Conservation (phyloP, 2,113 vertebrate genomes). For the Ameiurus melas region DNA sequence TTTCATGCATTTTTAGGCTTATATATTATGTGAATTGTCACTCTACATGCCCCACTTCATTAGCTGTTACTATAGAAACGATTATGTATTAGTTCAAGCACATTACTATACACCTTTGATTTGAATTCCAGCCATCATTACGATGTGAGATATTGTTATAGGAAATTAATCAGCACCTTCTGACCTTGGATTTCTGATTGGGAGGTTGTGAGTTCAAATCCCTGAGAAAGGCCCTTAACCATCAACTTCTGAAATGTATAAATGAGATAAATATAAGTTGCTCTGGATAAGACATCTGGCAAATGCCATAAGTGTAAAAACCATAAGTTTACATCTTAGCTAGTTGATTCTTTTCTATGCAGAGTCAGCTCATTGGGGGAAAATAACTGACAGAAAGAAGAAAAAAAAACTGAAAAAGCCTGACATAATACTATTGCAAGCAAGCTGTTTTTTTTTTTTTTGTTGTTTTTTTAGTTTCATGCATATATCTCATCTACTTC, state of each 20-base stretch:
- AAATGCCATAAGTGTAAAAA: background rate
- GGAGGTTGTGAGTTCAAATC: no score
- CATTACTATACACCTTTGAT: background rate
- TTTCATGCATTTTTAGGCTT: background rate
- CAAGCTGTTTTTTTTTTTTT: background rate
- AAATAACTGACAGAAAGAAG: background rate
- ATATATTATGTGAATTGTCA: background rate
- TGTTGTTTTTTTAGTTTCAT: background rate
- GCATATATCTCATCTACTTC: background rate
- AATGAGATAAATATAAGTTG: no score
- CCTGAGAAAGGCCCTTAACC: no score
- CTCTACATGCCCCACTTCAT: background rate
- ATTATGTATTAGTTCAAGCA: background rate
- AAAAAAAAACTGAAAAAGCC: background rate
- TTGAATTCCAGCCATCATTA: no score
- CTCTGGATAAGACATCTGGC: no score
- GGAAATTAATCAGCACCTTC: background rate
- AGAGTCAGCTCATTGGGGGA: constrained; percentile 8
- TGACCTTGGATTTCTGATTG: background rate
- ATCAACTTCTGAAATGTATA: no score
- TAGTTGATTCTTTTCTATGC: background rate
- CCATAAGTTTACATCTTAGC: background rate
- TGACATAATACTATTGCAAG: background rate
- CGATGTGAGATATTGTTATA: background rate
- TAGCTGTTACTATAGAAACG: background rate